These are phyloP conservation scores for Diaphora mendica DNA, from an alignment of 2,888 invertebrate genomes.

Conservation along the genomic window DNA sequence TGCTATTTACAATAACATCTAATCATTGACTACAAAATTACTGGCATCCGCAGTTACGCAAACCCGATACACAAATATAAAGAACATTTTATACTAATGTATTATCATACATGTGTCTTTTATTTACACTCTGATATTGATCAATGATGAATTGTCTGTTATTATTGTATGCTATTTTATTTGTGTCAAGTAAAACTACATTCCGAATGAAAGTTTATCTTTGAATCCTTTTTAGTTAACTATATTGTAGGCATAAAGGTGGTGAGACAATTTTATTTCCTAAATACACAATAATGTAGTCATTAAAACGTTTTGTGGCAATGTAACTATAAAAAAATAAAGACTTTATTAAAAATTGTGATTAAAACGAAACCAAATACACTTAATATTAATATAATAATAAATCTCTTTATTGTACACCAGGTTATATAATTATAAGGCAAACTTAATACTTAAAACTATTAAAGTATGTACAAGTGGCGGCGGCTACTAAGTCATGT, in stretches of 20 bases:
- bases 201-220: background rate
- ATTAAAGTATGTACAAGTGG: too few relatives aligned
- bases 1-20: slow-evolving; percentile 14
- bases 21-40: slow-evolving; percentile 27
- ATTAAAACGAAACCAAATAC: too few relatives aligned
- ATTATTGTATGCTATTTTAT: slow-evolving; percentile 28
- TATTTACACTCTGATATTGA: slow-evolving; percentile 36
- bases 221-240: background rate
- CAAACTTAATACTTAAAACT: too few relatives aligned
- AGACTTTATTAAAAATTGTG: too few relatives aligned
- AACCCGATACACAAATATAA: slow-evolving; percentile 19
- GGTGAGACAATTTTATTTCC: too few relatives aligned
- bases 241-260: background rate
- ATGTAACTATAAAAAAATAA: background rate
- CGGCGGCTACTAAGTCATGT: too few relatives aligned
- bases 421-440: too few relatives aligned
- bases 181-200: background rate
- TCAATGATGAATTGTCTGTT: slow-evolving; percentile 42
- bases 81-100: slow-evolving; percentile 15
- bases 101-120: slow-evolving; percentile 22
- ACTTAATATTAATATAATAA: too few relatives aligned
- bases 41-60: slow-evolving; percentile 34
- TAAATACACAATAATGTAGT: too few relatives aligned
- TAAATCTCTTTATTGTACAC: too few relatives aligned
- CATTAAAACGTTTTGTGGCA: too few relatives aligned